Evolutionary conservation across 2,113 vertebrate genomes (phyloP).

Genomic region (Mionectes macconnelli): DNA sequence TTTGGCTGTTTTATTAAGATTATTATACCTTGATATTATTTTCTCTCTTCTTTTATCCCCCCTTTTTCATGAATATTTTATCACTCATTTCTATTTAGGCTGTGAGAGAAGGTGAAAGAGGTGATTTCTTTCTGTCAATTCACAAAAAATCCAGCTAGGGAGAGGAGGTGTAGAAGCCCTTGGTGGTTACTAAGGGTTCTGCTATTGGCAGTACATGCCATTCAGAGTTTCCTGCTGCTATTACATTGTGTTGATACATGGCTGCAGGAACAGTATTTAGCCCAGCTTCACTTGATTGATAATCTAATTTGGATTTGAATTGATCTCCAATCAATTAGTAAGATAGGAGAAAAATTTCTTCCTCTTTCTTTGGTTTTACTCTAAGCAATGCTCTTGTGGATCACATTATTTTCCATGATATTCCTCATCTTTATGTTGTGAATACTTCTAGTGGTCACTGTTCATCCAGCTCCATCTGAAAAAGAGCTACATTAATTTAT

Average conservation of each 20-base stretch:
- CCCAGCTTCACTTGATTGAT: neutral
- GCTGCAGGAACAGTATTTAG: neutral
- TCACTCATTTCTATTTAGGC: neutral
- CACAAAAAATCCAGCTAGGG: neutral
- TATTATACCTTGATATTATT: neutral
- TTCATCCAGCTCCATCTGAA: neutral
- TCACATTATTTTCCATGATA: neutral
- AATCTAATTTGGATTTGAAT: neutral
- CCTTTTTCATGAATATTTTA: slow-evolving; percentile 19
- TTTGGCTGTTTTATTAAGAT: neutral
- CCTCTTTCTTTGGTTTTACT: neutral
- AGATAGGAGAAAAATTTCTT: neutral
- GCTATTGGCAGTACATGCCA: neutral
- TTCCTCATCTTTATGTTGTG: neutral
- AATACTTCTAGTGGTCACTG: neutral
- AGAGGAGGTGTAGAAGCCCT: neutral
- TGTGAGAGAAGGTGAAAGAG: neutral
- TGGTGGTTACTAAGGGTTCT: neutral
- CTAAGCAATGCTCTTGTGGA: neutral
- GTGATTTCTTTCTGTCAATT: neutral
- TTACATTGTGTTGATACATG: neutral
- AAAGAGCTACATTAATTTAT: neutral
- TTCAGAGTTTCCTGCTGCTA: neutral
- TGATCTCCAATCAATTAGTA: neutral
- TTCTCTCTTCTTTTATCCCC: neutral